These are phyloP conservation scores for Lordiphosa fenestrarum DNA, from an alignment of 2,888 invertebrate genomes.

Conservation along the genomic window DNA sequence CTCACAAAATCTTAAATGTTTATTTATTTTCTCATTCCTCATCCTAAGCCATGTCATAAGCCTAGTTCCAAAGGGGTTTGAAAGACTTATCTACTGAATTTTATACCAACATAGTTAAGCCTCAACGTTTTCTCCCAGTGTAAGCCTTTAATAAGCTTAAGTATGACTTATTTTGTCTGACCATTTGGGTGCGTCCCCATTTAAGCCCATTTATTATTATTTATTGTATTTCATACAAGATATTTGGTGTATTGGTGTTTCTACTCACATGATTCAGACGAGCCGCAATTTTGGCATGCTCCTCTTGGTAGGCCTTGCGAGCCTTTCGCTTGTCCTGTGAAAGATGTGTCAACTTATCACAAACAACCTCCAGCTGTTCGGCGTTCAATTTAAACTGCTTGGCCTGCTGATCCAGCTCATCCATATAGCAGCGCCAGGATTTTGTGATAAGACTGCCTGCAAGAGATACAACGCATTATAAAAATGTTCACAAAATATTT, in stretches of 20 bases:
- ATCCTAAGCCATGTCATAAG: too few species aligned
- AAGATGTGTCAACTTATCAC: slow-evolving; percentile 89
- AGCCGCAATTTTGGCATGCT: slow-evolving; percentile 90
- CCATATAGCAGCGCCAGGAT: slow-evolving; percentile 92
- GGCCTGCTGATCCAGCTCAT: slow-evolving; percentile 93
- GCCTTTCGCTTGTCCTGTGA: slow-evolving; percentile 93
- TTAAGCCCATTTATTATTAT: slow-evolving; percentile 8
- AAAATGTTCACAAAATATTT: neutral
- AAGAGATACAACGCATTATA: slow-evolving; percentile 14
- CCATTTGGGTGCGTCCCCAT: slow-evolving; percentile 6
- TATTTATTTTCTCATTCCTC: too few species aligned
- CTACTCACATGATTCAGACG: slow-evolving; percentile 89
- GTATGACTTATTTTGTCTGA: slow-evolving; percentile 3
- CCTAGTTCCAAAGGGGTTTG: too few species aligned
- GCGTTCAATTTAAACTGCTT: slow-evolving; percentile 91
- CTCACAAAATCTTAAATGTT: too few species aligned
- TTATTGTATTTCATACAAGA: slow-evolving; percentile 7
- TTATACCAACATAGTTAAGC: too few species aligned
- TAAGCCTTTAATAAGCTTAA: slow-evolving; percentile 2
- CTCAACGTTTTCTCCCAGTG: neutral
- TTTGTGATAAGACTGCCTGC: slow-evolving; percentile 85
- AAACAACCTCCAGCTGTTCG: slow-evolving; percentile 90
- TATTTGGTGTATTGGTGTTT: slow-evolving; percentile 7
- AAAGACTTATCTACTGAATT: too few species aligned
- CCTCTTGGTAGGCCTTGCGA: slow-evolving; percentile 93